Evolutionary conservation across 1,140 invertebrate genomes (phyloP).

Genomic region (Melipona quadrifasciata): DNA sequence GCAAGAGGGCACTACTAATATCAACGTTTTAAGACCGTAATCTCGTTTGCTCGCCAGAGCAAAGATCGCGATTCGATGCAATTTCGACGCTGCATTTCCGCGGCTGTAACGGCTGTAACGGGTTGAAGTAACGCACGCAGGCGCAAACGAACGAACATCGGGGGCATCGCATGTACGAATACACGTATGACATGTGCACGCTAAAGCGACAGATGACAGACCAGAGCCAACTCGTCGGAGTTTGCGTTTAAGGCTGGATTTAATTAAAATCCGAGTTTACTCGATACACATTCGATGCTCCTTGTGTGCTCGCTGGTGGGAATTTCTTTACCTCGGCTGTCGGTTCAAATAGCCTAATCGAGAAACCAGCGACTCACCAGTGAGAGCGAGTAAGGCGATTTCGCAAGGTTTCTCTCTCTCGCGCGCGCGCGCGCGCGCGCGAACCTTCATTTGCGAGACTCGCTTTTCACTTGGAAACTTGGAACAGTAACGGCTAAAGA

Average conservation of each 20-base stretch:
- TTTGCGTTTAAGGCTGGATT: background rate
- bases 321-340: background rate
- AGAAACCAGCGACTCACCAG: background rate
- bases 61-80: too few species aligned
- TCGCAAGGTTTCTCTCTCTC: background rate
- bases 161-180: background rate
- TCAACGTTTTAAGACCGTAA: too few species aligned
- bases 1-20: too few species aligned
- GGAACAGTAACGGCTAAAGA: conserved; percentile 10
- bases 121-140: background rate
- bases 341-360: background rate
- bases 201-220: background rate
- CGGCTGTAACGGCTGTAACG: background rate
- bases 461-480: conserved; percentile 39
- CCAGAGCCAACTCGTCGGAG: background rate
- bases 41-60: too few species aligned
- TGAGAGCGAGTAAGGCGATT: background rate
- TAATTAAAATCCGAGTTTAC: conserved; percentile 15
- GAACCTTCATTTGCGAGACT: too few species aligned
- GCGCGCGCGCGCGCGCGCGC: too few species aligned
- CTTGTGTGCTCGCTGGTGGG: background rate
- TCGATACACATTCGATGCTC: background rate
- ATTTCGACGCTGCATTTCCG: too few species aligned
- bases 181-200: background rate
- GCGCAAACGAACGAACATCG: background rate